These are phyloP conservation scores for Himalopsyche anomala DNA, from an alignment of 2,888 invertebrate genomes.

Conservation along the genomic window DNA sequence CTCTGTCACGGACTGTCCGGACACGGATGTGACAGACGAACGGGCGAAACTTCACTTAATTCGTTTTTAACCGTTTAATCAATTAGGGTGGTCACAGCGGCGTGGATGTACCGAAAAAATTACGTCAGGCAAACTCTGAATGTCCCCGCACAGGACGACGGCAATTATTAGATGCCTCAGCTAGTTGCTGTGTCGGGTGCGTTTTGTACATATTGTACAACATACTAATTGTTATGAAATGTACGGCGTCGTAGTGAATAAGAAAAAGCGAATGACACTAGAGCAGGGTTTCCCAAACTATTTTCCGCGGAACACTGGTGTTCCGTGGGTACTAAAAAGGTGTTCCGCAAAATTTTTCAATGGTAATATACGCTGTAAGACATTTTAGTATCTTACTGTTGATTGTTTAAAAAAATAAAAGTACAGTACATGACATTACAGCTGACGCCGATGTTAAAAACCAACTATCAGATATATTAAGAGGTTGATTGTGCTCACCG, in stretches of 20 bases:
- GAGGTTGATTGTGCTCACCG: too few relatives aligned
- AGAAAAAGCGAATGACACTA: too few relatives aligned
- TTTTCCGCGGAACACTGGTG: too few relatives aligned
- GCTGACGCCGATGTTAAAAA: too few relatives aligned
- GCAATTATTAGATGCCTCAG: not conserved
- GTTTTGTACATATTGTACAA: not conserved
- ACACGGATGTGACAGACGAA: not conserved
- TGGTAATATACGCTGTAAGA: too few relatives aligned
- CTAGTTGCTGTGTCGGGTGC: not conserved
- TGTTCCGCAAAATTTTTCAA: too few relatives aligned
- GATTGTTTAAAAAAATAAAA: too few relatives aligned
- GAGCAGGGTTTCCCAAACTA: too few relatives aligned
- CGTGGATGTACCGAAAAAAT: constrained; percentile 10
- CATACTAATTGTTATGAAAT: not conserved
- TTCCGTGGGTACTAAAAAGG: too few relatives aligned
- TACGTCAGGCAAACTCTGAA: not conserved
- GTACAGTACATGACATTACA: too few relatives aligned
- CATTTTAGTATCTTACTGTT: too few relatives aligned
- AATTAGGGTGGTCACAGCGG: constrained; percentile 13
- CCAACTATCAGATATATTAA: too few relatives aligned
- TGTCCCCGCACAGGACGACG: not conserved
- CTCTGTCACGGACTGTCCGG: constrained; percentile 9
- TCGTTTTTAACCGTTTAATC: constrained; percentile 26
- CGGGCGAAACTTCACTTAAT: not conserved
- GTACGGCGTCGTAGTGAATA: not conserved